Percentiles rank a stretch among this genome's conserved stretches.
Conservation (phyloP, 2,113 vertebrate genomes). For the Myotis davidii region DNA sequence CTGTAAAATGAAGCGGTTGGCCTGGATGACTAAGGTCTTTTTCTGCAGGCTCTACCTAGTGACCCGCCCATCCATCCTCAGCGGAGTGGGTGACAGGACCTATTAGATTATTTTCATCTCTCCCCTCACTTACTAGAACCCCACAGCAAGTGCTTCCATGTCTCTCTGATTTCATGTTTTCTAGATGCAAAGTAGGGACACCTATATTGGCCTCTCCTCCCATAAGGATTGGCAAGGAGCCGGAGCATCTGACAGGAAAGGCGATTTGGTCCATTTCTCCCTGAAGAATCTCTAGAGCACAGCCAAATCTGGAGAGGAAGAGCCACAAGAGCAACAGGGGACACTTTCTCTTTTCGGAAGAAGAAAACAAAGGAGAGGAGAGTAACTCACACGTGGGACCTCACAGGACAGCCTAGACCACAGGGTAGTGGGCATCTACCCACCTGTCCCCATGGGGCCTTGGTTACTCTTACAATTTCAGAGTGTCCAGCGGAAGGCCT, state of each 20-base stretch:
- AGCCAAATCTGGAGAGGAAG: neutral
- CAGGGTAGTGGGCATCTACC: neutral
- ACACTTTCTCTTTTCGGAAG: neutral
- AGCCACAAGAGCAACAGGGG: neutral
- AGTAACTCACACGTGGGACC: neutral
- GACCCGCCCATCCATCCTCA: neutral
- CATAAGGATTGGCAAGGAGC: neutral
- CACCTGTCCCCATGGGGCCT: neutral
- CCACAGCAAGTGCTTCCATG: neutral
- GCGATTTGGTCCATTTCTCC: neutral
- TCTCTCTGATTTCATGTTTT: neutral
- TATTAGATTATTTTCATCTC: neutral
- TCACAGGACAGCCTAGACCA: too few relatives aligned
- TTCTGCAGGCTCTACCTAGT: neutral
- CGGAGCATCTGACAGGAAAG: neutral
- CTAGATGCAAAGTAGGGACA: neutral
- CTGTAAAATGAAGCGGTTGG: neutral
- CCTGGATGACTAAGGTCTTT: neutral
- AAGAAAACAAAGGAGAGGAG: neutral
- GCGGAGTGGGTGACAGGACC: neutral
- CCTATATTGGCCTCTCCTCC: neutral
- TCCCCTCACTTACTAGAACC: neutral
- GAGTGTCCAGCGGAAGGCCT: neutral
- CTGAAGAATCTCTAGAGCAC: neutral
- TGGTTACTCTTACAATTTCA: neutral